These are phyloP conservation scores for Tethya wilhelma DNA, from an alignment of 37 sponge, comb jelly and placozoan species.

Conservation along the genomic window DNA sequence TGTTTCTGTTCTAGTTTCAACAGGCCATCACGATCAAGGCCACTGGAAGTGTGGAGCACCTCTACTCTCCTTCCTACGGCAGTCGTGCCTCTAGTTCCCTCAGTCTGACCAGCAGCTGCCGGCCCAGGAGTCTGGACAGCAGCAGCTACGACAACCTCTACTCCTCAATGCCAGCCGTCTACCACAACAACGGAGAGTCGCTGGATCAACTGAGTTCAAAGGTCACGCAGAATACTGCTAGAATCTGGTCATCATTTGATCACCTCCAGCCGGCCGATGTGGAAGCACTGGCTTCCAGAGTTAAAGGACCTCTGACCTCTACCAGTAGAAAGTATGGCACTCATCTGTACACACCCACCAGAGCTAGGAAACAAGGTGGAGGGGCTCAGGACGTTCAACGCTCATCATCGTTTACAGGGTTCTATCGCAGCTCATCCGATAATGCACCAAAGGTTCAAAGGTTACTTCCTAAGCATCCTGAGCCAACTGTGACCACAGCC, in stretches of 20 bases:
- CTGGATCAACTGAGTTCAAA: no score
- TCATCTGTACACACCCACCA: neutral
- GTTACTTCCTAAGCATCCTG: neutral
- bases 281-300: neutral
- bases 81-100: constrained; percentile 14
- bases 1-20: neutral
- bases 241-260: neutral
- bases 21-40: constrained; percentile 4
- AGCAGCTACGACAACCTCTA: neutral
- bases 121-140: neutral
- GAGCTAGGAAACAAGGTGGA: neutral
- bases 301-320: neutral
- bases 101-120: constrained; percentile 1
- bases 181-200: no score
- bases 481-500: no score
- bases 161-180: constrained; percentile 18
- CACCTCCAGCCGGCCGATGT: neutral
- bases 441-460: neutral
- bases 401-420: neutral
- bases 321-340: neutral
- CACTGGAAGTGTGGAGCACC: constrained; percentile 26
- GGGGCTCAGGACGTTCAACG: neutral
- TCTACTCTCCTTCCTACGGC: constrained; percentile 32
- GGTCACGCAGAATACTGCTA: neutral
- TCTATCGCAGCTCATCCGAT: constrained; percentile 6